Base-by-base conservation (phyloP, 1,140 invertebrate genomes). In the Palaemon carinicauda region DNA sequence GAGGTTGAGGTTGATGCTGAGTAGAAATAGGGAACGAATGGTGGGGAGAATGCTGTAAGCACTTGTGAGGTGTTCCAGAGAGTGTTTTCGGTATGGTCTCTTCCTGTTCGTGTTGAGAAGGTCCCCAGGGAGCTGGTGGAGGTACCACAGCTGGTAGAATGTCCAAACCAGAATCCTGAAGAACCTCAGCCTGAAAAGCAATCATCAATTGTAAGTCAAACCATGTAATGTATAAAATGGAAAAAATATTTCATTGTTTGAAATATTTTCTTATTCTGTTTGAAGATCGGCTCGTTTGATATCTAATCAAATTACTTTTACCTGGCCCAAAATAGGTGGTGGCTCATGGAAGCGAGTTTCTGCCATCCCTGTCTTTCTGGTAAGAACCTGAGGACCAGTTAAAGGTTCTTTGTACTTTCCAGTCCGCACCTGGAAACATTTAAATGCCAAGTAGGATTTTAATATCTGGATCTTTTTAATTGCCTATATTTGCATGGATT, bases 161-260 rank as follows among this genome's bases (percentile, higher is more conserved):
- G 10, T 74, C 24, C 41, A 82, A 24, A 50, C 51, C 50, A 14
- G 54, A 80, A 91, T 91, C 56, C 91, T 90, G 93, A 94, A 69
- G 93, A 91, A 89, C 93, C 93, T 90, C 93, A 93, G 90, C 93
- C 87, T 80, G 88, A 86, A 65, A 65, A 87, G 50, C n/a, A 79
- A 89, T 87, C 82, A 89, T 60, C 19, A 89, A 78, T 86, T 90
- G 89, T 87, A 90, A n/a, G n/a, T n/a, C n/a, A n/a, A n/a, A n/a
- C n/a, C n/a, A n/a, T n/a, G n/a, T n/a, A n/a, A n/a, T n/a, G 88
- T 17, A 90, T 75, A 53, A 90, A 85, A 15, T 74, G 17, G 19
- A n/a, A 7, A 74, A 31, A 31, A 29, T 5, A 41, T 74, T 41
- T 74, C 21, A 24, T 41, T 4, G 33, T 9, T 9, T 41, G 33